phyloP scores from a whole-genome alignment of 2,797 vertebrate genomes.

The Chelmon rostratus region DNA sequence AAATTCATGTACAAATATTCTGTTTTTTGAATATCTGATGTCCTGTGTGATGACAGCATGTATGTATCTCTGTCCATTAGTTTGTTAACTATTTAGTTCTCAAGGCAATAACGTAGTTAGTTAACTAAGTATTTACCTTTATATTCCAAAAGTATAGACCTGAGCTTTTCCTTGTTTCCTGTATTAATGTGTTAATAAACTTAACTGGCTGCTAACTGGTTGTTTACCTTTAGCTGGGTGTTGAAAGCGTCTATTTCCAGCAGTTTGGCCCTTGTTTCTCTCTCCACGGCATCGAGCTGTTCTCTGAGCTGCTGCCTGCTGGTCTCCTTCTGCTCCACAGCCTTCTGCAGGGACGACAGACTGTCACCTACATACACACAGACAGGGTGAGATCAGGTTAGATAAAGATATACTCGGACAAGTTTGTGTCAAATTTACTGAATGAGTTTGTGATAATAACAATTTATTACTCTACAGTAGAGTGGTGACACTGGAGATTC shows the following conservation, averaged over 20 bases:
- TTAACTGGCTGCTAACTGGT: too few relatives aligned
- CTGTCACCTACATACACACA: conserved; percentile 89
- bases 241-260: conserved; percentile 98
- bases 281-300: conserved; percentile 95
- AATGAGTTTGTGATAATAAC: neutral
- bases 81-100: neutral
- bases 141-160: neutral
- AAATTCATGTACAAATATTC: neutral
- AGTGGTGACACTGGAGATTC: neutral
- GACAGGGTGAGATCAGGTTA: neutral
- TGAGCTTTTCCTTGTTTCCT: neutral
- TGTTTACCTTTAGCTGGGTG: conserved; percentile 95
- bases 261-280: conserved; percentile 94
- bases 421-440: neutral
- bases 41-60: neutral
- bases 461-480: neutral
- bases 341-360: conserved; percentile 93
- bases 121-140: neutral
- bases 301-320: conserved; percentile 93
- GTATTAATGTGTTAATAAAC: neutral
- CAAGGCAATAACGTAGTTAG: neutral
- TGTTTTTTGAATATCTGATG: neutral
- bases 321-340: conserved; percentile 93
- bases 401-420: neutral
- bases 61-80: too few relatives aligned